A percentile compares a stretch with the other conserved stretches of the same genome.
Evolutionary conservation across 2,113 vertebrate genomes (phyloP).

Genomic region (Fulmarus glacialis): DNA sequence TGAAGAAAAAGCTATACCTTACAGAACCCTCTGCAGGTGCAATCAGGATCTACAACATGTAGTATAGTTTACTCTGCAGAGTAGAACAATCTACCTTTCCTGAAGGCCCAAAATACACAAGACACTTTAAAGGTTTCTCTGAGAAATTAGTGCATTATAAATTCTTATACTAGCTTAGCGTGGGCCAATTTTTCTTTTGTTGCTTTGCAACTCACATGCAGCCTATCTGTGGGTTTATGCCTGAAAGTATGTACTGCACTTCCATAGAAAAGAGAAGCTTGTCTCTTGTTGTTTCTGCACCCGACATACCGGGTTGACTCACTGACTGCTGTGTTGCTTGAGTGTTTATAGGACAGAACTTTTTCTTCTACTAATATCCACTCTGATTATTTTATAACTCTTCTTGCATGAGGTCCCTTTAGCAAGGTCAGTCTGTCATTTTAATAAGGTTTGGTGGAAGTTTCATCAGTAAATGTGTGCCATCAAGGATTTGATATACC

Average conservation of each 20-base stretch:
- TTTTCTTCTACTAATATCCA: not conserved
- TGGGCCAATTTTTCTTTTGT: not conserved
- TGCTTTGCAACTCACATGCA: not conserved
- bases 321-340: not conserved
- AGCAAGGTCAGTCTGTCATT: not conserved
- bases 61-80: not conserved
- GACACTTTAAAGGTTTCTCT: fast-evolving
- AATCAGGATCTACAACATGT: too few species aligned
- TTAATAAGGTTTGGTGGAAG: not conserved
- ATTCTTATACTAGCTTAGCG: not conserved
- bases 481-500: not conserved
- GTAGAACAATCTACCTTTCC: not conserved
- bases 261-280: not conserved
- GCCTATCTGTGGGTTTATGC: not conserved
- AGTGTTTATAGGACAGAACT: not conserved
- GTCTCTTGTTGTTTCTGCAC: not conserved
- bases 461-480: not conserved
- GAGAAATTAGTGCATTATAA: not conserved
- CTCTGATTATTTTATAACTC: not conserved
- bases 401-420: not conserved
- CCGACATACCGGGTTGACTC: not conserved
- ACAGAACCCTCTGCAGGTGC: not conserved
- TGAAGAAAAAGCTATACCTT: not conserved
- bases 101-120: not conserved
- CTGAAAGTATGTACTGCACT: not conserved